Base-by-base conservation (phyloP, 64 coral and sea anemone genomes). In the Acropora tenuis region DNA sequence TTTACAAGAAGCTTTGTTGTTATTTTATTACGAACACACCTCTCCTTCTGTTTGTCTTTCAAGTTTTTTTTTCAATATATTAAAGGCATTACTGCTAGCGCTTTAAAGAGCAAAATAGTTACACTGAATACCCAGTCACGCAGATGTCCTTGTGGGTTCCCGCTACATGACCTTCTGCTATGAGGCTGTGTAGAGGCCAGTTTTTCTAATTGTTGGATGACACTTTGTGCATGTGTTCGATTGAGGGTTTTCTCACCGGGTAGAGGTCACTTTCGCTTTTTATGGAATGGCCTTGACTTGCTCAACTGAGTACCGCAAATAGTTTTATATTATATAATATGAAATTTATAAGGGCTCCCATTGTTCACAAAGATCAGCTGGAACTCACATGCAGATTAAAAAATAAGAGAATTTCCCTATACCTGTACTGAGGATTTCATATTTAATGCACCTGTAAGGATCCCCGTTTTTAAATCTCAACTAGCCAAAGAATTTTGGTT, bases 241-340 rank as follows among this genome's bases (percentile, higher is more conserved):
- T 74, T 74, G 72, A 74, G 72, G 19, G 72, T 74, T 74, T 41
- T 74, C 72, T 74, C 20, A 74, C 72, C 72, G 0, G 41, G 72
- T 74, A 42, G 20, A 41, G 72, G 72, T 40, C 72, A 74, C 20
- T 74, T 20, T 74, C 20, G 72, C 72, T 41, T 74, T 74, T 74
- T 74, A 74, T 74, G 72, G 72, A 74, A 74, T 74, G 72, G 42
- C 72, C 72, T 74, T 74, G 72, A 74, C 19, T 74, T 74, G 18
- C 41, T 74, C n/a, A 74, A 41, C 72, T 74, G 72, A 74, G 19
- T 17, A 74, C 72, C 72, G 72, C 72, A 74, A 74, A 74, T 74
- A 74, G 6, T 74, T 20, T 74, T 74, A 74, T 74, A 55, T 55
- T 55, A 55, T 55, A 55, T 6, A 55, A 6, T 55, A 55, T 55